Conservation (phyloP, 1,140 invertebrate species). For the Drosophila sturtevanti region DNA sequence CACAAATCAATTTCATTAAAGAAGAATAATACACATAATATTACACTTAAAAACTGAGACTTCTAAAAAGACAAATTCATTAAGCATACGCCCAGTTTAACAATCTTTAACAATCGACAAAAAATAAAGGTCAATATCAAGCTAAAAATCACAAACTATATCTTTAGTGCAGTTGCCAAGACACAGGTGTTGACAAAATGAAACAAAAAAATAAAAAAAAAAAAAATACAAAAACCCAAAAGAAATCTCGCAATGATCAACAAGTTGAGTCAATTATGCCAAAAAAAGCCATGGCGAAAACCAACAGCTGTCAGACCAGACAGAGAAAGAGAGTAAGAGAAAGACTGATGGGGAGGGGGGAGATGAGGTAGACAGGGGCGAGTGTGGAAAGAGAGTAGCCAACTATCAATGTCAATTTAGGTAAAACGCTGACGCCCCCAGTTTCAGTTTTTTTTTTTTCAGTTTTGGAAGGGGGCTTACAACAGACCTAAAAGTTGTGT, state of each 20-base stretch:
- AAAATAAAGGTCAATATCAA: conserved; percentile 6
- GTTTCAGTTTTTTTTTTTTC: conserved; percentile 32
- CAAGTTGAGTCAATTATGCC: conserved; percentile 8
- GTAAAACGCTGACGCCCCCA: conserved; percentile 71
- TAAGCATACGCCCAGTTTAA: neutral
- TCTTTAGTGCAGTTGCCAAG: neutral
- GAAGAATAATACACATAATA: too few relatives aligned
- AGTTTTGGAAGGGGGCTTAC: conserved; percentile 35
- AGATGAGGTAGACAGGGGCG: too few relatives aligned
- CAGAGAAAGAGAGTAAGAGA: conserved; percentile 9
- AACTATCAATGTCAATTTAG: conserved; percentile 76
- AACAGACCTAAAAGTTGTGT: conserved; percentile 60
- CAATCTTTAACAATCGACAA: neutral
- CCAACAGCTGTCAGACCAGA: conserved; percentile 11
- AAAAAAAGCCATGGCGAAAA: neutral
- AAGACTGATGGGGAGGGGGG: neutral
- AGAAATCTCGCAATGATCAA: conserved; percentile 5
- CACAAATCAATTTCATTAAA: too few relatives aligned
- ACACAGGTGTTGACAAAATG: conserved; percentile 7
- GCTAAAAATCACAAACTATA: neutral
- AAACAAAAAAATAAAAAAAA: too few relatives aligned
- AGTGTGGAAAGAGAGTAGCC: conserved; percentile 27
- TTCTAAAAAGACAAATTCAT: too few relatives aligned
- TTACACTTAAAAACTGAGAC: too few relatives aligned
- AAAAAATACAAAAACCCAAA: neutral